A percentile compares a stretch with the other conserved stretches of the same genome.
These are phyloP conservation scores for Lasioglossum marginatum DNA, from an alignment of 2,888 invertebrate species.

Conservation along the genomic window DNA sequence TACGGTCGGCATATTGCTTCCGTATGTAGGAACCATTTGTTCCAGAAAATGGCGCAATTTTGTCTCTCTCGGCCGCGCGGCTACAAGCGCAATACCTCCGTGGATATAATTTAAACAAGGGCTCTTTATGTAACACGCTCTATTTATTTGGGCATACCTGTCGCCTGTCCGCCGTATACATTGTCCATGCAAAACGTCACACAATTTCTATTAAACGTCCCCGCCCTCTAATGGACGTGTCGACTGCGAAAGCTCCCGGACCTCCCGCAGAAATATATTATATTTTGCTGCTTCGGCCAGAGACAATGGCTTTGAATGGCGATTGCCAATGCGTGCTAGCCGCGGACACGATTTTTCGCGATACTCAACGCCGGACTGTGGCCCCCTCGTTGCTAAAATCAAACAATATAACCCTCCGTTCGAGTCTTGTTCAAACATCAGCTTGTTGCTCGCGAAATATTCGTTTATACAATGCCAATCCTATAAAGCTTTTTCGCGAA, in stretches of 20 bases:
- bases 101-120: constrained; percentile 68
- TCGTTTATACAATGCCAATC: not conserved
- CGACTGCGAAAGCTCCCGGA: constrained; percentile 32
- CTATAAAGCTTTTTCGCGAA: not conserved
- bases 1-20: constrained; percentile 70
- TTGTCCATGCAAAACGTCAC: constrained; percentile 62
- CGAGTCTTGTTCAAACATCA: not conserved
- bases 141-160: constrained; percentile 67
- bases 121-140: constrained; percentile 67
- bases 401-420: not conserved
- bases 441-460: not conserved
- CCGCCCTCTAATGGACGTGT: constrained; percentile 59
- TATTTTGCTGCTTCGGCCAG: constrained; percentile 51
- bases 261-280: constrained; percentile 48
- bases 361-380: not conserved
- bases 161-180: constrained; percentile 56
- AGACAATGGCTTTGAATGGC: constrained; percentile 47
- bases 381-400: not conserved
- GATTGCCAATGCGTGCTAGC: constrained; percentile 3
- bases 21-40: constrained; percentile 72
- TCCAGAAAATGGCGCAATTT: constrained; percentile 76
- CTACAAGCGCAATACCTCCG: constrained; percentile 71
- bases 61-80: constrained; percentile 64
- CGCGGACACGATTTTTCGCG: constrained; percentile 5
- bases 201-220: constrained; percentile 66